Evolutionary conservation across 2,888 invertebrate species (phyloP), one percentile per base, ranked within the genome.

Genomic region (Encarsia formosa): DNA sequence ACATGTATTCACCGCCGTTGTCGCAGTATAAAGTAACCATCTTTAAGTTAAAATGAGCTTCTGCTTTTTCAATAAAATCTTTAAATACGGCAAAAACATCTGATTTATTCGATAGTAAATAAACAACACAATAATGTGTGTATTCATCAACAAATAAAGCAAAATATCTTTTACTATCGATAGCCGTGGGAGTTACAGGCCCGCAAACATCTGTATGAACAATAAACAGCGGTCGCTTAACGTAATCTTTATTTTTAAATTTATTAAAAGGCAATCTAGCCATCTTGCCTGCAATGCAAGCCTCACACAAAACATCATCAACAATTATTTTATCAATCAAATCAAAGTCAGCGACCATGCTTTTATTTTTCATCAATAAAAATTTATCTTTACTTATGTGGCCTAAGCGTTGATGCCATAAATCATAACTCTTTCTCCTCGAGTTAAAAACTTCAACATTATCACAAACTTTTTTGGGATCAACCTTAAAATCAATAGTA

Each of bases 1-100:
- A 65, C 46, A 67, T 57, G 57, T 69, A 69, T 56, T 69, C 66
- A 39, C 63, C 54, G 3, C 67, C 66, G 59, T 67, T 68, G n/a
- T n/a, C n/a, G n/a, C 29, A 29, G 29, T 29, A 29, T 29, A 29
- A 8, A 29, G 8, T 8, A 9, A 57, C 52, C 3, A 56, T 26
- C 48, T 56, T 59, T 9, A 45, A 22, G 39, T 51, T 52, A 35
- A 57, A 51, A 55, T 55, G 50, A 32, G n/a, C n/a, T 40, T 48
- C 45, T 40, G 47, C 49, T 46, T 56, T 40, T 24, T 41, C 39
- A 67, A 53, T 59, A 69, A 69, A 35, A 60, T 62, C 42, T 65
- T 63, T 26, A 15, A 57, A 57, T 8, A 31, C 22, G 24, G 22
- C 8, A 48, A 51, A 51, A 4, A 52, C 56, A n/a, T 58, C 59